Evolutionary conservation across 2,113 vertebrate species (phyloP).

Genomic region (Cyprinodon brontotheroides): DNA sequence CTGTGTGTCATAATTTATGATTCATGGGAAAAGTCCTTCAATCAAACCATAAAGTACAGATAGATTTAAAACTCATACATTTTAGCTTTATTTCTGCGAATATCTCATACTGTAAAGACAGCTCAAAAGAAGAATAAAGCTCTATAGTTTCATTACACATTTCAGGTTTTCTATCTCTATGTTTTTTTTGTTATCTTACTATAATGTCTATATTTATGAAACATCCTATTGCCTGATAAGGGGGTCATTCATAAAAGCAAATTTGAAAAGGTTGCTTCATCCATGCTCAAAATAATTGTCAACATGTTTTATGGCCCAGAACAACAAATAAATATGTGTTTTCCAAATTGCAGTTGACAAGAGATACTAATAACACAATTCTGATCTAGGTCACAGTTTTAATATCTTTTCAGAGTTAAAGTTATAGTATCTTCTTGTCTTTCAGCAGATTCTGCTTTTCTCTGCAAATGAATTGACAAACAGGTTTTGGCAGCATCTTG

Average conservation of each 20-base stretch:
- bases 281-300: neutral
- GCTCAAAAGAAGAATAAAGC: neutral
- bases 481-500: constrained; percentile 37
- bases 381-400: constrained; percentile 1
- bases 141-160: neutral
- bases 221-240: neutral
- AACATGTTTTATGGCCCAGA: neutral
- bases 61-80: constrained; percentile 1
- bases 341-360: constrained; percentile 6
- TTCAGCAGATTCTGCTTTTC: constrained; percentile 1
- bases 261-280: neutral
- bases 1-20: constrained; percentile 17
- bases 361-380: neutral
- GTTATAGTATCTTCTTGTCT: neutral
- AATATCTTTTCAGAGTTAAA: neutral
- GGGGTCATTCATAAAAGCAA: neutral
- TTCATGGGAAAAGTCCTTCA: neutral
- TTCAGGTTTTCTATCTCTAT: neutral
- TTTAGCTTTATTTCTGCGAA: neutral
- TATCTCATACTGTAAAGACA: neutral
- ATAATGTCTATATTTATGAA: constrained; percentile 16
- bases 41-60: neutral
- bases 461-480: neutral
- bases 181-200: neutral
- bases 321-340: constrained; percentile 2